These are phyloP conservation scores for Sinotaia quadrata DNA, from an alignment of 2,888 invertebrate species.

Conservation along the genomic window DNA sequence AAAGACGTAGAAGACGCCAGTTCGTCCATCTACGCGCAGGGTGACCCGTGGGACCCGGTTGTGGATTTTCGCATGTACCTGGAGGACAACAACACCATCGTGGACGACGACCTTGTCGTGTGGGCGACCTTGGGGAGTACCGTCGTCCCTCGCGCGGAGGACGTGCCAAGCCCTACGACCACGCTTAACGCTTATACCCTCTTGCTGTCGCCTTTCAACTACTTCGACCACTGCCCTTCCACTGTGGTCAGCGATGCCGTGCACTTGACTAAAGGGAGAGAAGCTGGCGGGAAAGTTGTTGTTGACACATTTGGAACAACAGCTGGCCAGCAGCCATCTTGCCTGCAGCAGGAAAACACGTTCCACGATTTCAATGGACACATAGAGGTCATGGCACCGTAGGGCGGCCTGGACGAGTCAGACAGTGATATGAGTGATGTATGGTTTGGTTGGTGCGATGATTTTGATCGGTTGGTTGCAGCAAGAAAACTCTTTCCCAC, in stretches of 20 bases:
- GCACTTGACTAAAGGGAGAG: constrained; percentile 41
- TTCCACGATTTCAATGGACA: constrained; percentile 30
- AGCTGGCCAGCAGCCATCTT: constrained; percentile 28
- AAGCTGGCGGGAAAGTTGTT: not conserved
- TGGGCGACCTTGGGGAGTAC: constrained; percentile 64
- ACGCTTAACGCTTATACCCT: constrained; percentile 51
- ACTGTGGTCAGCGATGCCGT: constrained; percentile 54
- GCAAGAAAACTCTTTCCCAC: too few relatives aligned
- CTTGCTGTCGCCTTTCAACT: constrained; percentile 62
- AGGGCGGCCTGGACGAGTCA: too few relatives aligned
- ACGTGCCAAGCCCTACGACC: constrained; percentile 62
- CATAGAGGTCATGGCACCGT: too few relatives aligned
- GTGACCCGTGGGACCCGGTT: constrained; percentile 61
- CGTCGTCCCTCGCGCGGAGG: constrained; percentile 65
- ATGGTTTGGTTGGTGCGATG: too few relatives aligned
- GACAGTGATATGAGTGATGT: too few relatives aligned
- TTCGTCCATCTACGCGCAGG: constrained; percentile 61
- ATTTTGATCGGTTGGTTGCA: too few relatives aligned
- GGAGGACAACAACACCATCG: constrained; percentile 60
- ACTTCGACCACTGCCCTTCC: constrained; percentile 62
- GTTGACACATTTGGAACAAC: constrained; percentile 33
- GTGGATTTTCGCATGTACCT: constrained; percentile 60
- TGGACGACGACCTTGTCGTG: constrained; percentile 63
- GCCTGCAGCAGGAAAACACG: constrained; percentile 34
- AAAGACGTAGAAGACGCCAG: constrained; percentile 61